Evolutionary conservation across 64 coral and sea anemone species (phyloP), one percentile per base, ranked within the genome.

Genomic region (Dendronephthya gigantea): DNA sequence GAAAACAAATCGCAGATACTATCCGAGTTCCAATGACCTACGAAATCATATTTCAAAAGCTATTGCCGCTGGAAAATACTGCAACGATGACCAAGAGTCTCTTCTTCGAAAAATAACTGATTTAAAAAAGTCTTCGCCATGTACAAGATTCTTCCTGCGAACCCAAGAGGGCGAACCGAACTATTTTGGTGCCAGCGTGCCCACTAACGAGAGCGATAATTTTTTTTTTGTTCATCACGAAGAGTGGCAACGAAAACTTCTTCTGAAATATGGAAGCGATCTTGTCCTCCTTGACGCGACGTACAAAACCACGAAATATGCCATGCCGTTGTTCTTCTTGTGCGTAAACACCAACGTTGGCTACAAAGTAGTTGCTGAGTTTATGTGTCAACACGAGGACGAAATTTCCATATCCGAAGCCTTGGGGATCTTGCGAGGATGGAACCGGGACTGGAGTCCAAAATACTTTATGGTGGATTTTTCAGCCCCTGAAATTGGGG

Each of bases 301-400:
- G 0, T 85, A 90, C 68, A 94, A 88, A 55, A 94, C 86, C 7
- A 90, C 89, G 6, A 88, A 84, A 72, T 88, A 94, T 47, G 86
- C 83, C 35, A 50, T 94, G 17, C 92, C 88, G 23, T 36, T 94
- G 17, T 88, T 94, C 47, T 90, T 94, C 47, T 34, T 94, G 28
- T 94, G 92, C 22, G 37, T 79, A 10, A 34, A 79, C 36, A 39
- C 31, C 9, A 79, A 79, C 29, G 36, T 39, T 39, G 72, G 72
- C 32, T 79, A 79, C 72, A 79, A 36, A 33, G 72, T 79, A 7
- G 16, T 79, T 36, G 36, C 72, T 9, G 72, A 79, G 29, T 79
- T 79, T 79, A 35, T 79, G 72, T 79, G 72, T 79, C 72, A 79
- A 29, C 30, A 39, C 17, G 31, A 79, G 29, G 72, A 79, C 29